Evolutionary conservation across 2,797 vertebrate species (phyloP).

Genomic region (Heteromormyrus szaboi): DNA sequence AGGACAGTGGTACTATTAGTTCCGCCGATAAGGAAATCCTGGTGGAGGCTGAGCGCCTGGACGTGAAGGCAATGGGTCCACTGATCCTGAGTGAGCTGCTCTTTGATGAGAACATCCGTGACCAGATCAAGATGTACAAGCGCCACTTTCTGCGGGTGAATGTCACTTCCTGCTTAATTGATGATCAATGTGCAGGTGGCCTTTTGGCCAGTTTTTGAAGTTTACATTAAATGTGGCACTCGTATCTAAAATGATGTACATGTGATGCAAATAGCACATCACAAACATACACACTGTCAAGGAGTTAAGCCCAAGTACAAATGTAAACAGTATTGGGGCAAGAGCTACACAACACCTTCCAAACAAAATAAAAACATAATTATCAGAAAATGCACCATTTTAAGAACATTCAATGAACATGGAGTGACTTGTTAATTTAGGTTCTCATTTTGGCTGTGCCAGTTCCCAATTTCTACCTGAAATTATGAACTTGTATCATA

Average conservation of each 20-base stretch:
- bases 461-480: not conserved
- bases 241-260: not conserved
- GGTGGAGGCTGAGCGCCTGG: slow-evolving; percentile 90
- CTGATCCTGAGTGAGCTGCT: slow-evolving; percentile 93
- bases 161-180: not conserved
- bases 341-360: not conserved
- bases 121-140: slow-evolving; percentile 92
- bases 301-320: not conserved
- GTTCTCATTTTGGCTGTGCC: not conserved
- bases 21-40: slow-evolving; percentile 86
- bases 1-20: slow-evolving; percentile 80
- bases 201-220: not conserved
- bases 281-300: not conserved
- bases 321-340: not conserved
- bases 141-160: slow-evolving; percentile 89
- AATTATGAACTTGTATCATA: not conserved
- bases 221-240: not conserved
- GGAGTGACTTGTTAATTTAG: not conserved
- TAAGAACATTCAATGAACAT: not conserved
- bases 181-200: not conserved
- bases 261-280: not conserved
- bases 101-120: slow-evolving; percentile 88
- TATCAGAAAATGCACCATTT: not conserved
- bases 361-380: not conserved
- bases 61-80: slow-evolving; percentile 90